A percentile compares a stretch with the other conserved stretches of the same genome.
Evolutionary conservation across 2,888 invertebrate genomes (phyloP).

Genomic region (Malacosoma neustria): DNA sequence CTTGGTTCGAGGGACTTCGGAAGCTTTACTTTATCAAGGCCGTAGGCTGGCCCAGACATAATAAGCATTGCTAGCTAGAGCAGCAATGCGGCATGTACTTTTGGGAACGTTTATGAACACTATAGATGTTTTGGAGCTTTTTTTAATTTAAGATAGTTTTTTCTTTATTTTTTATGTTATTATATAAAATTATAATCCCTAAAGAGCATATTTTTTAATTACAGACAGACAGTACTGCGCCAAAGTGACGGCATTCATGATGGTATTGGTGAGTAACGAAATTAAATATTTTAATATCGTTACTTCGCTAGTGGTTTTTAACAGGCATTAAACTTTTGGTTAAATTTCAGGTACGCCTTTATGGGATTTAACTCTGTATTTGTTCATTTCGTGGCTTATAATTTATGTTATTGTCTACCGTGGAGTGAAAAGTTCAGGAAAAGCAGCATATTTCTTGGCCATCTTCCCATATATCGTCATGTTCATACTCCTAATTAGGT

Average conservation of each 20-base stretch:
- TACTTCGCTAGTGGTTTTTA: neutral
- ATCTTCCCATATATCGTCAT: conserved; percentile 88
- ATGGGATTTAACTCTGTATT: conserved; percentile 80
- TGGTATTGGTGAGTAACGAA: conserved; percentile 35
- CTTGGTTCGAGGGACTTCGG: too few species aligned
- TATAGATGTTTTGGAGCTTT: too few species aligned
- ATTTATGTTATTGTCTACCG: conserved; percentile 81
- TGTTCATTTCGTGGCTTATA: conserved; percentile 80
- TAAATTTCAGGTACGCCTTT: conserved; percentile 70
- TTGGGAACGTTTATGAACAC: too few species aligned
- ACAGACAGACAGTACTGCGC: conserved; percentile 33
- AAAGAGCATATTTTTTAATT: too few species aligned
- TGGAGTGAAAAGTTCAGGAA: conserved; percentile 87
- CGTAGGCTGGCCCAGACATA: too few species aligned
- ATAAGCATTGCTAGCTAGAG: too few species aligned
- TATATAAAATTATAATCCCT: too few species aligned
- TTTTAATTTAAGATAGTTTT: too few species aligned
- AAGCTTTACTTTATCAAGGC: too few species aligned
- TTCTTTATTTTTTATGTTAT: too few species aligned
- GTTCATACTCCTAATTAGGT: conserved; percentile 80
- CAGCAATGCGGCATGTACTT: too few species aligned
- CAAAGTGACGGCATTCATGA: conserved; percentile 37
- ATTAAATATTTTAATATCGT: neutral
- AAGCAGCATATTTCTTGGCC: conserved; percentile 91
- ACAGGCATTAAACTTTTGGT: neutral